A percentile compares a stretch with the other conserved stretches of the same genome.
These are phyloP conservation scores for Mimachlamys varia DNA, from an alignment of 2,888 invertebrate species.

Conservation along the genomic window DNA sequence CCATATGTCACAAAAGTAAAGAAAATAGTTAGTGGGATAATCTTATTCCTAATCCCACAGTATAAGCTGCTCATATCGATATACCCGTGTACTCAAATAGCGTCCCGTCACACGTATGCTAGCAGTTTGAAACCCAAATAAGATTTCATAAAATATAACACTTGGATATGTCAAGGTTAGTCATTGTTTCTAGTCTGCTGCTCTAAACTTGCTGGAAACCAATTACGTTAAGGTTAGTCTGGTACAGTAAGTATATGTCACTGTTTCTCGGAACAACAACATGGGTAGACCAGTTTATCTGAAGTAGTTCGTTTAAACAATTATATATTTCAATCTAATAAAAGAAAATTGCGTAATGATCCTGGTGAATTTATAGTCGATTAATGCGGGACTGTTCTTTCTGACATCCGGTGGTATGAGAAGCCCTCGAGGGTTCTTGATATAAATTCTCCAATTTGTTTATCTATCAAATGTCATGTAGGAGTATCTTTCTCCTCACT, in stretches of 20 bases:
- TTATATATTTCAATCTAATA: not conserved
- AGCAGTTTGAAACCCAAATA: no score
- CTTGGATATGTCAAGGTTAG: no score
- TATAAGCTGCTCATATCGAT: no score
- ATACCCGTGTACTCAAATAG: no score
- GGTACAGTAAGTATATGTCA: not conserved
- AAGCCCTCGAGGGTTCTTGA: not conserved
- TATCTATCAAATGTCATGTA: slow-evolving; percentile 33
- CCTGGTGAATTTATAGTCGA: slow-evolving; percentile 6
- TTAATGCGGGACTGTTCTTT: not conserved
- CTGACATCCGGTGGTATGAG: slow-evolving; percentile 26
- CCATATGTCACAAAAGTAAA: no score
- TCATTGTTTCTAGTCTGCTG: not conserved
- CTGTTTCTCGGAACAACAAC: not conserved
- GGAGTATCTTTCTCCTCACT: not conserved
- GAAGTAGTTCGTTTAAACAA: not conserved
- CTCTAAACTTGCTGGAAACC: not conserved
- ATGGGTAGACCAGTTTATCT: not conserved
- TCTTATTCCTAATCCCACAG: no score
- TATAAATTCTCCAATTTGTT: slow-evolving; percentile 13
- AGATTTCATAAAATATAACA: no score
- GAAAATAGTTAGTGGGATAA: no score
- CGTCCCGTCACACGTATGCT: no score
- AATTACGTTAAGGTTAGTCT: not conserved
- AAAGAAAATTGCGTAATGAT: not conserved